Conservation (phyloP, 2,797 vertebrate species). For the Phoebastria nigripes region DNA sequence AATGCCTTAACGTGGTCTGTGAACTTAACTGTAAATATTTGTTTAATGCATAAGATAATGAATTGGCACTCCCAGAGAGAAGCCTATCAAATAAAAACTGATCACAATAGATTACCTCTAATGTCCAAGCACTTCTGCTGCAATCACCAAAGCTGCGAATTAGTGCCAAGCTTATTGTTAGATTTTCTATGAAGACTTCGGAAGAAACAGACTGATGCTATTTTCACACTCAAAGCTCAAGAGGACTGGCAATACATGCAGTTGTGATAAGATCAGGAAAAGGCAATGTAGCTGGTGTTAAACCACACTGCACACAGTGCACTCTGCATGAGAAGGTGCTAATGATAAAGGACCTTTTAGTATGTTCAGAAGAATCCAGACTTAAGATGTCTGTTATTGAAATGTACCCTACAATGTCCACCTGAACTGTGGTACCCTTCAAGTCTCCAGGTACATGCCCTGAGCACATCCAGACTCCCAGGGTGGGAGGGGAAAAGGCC, state of each 20-base stretch:
- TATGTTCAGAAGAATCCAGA: neutral
- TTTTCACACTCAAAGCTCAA: neutral
- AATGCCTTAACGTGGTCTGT: neutral
- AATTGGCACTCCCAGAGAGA: neutral
- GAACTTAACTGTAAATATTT: neutral
- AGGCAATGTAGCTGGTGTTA: neutral
- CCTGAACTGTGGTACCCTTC: neutral
- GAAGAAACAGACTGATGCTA: neutral
- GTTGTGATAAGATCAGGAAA: neutral
- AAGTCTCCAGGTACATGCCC: neutral
- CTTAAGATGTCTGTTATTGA: neutral
- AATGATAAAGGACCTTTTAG: neutral
- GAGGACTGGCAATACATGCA: neutral
- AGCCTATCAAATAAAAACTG: neutral
- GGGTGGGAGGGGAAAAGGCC: accelerated
- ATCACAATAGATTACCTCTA: neutral
- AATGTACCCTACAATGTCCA: neutral
- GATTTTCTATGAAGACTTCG: neutral
- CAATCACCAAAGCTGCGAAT: neutral
- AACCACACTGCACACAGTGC: neutral
- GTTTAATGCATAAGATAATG: neutral
- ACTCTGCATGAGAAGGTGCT: neutral
- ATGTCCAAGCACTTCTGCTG: neutral
- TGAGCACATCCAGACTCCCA: neutral
- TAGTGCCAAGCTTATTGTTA: neutral